Evolutionary conservation across 2,888 invertebrate species (phyloP).

Genomic region (Hedya salicella): DNA sequence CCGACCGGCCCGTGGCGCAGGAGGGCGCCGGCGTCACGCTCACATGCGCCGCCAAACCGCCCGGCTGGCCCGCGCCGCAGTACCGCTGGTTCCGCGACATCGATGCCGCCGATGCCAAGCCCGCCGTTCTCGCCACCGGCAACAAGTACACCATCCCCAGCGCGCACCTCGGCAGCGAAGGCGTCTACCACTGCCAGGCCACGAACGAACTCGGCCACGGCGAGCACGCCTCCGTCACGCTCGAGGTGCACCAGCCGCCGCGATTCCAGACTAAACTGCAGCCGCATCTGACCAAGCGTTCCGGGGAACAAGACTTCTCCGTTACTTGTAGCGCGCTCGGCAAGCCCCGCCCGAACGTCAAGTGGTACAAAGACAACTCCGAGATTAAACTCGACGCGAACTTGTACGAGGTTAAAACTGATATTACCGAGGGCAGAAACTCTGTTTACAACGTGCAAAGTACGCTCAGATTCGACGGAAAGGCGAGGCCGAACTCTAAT

Average conservation of each 20-base stretch:
- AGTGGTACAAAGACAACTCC: constrained; percentile 94
- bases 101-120: constrained; percentile 85
- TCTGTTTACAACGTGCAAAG: constrained; percentile 93
- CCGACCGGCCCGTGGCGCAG: constrained; percentile 92
- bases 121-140: constrained; percentile 90
- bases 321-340: constrained; percentile 94
- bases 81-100: constrained; percentile 95
- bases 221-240: constrained; percentile 91
- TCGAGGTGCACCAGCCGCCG: constrained; percentile 95
- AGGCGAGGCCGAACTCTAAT: constrained; percentile 90
- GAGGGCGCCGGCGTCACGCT: constrained; percentile 93
- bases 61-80: constrained; percentile 96
- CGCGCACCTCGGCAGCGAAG: constrained; percentile 94
- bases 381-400: constrained; percentile 91
- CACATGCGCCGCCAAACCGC: constrained; percentile 94
- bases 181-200: constrained; percentile 95
- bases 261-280: constrained; percentile 93
- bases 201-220: constrained; percentile 95
- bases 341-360: constrained; percentile 93
- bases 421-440: constrained; percentile 90
- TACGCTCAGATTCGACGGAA: constrained; percentile 91
- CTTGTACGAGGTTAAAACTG: constrained; percentile 92
- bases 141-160: constrained; percentile 93
- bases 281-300: constrained; percentile 91
- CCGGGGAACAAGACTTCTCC: constrained; percentile 91